A percentile compares a stretch with the other conserved stretches of the same genome.
Conservation (phyloP, 2,888 invertebrate species). For the Carterocephalus palaemon region DNA sequence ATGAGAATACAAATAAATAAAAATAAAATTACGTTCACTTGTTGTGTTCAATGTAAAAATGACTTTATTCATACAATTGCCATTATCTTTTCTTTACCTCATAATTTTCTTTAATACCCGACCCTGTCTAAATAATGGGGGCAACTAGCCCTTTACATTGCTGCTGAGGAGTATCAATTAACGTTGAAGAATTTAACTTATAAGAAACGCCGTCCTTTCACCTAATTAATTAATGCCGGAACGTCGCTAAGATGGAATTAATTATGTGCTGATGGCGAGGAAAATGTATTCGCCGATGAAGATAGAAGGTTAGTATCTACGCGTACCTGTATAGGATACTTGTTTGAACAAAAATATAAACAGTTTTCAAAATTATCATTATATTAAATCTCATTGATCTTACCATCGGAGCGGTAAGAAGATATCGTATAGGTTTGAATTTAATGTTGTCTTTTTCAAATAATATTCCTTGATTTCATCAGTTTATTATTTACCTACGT, state of each 20-base stretch:
- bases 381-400: too few species aligned
- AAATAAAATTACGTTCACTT: too few species aligned
- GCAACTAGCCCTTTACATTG: slow-evolving; percentile 9
- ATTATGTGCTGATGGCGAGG: slow-evolving; percentile 27
- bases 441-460: not conserved
- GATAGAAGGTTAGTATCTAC: too few species aligned
- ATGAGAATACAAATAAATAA: too few species aligned
- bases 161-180: slow-evolving; percentile 25
- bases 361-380: too few species aligned
- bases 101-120: too few species aligned
- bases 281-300: slow-evolving; percentile 20
- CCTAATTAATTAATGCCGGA: slow-evolving; percentile 32
- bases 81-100: not conserved
- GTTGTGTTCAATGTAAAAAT: too few species aligned
- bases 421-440: too few species aligned
- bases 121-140: slow-evolving; percentile 19
- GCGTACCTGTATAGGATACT: too few species aligned
- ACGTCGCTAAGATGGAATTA: slow-evolving; percentile 29
- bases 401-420: too few species aligned
- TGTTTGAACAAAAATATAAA: slow-evolving; percentile 6
- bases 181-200: slow-evolving; percentile 34
- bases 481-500: too few species aligned
- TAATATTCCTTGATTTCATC: not conserved
- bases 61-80: not conserved
- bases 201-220: slow-evolving; percentile 28